Base-by-base conservation (phyloP, 2,797 vertebrate species). In the Miopithecus talapoin region DNA sequence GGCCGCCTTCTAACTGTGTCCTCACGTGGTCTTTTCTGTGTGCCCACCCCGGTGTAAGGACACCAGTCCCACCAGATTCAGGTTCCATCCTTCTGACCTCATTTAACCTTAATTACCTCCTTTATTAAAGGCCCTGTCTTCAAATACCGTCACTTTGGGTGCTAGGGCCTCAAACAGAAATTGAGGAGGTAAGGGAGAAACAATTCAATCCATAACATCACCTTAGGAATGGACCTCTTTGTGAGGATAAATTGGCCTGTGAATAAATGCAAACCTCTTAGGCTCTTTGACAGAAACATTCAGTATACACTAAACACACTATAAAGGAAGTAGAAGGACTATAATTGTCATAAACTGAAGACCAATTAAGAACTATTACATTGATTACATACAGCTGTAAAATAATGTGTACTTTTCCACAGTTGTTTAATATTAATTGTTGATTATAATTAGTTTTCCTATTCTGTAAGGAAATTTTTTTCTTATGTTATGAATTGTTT, bases 401-500 rank as follows among this genome's bases (percentile, higher is more conserved):
- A 95, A 76, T 88, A 81, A 70, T 76, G 33, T 92, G 21, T 53
- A 91, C 70, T 92, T 94, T 75, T 81, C 78, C 12, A 74, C 1
- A 41, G 36, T 28, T 85, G 74, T 81, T 74, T 78, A 83, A 74
- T 89, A 96, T 86, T 85, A 92, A 59, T 41, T 16, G 88, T 92
- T 55, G 8, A 43, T 57, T 96, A 64, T 30, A 84, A 68, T 78
- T 87, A 41, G 28, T 76, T 91, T 94, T 86, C 3, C 46, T 50
- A 57, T 48, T 76, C 2, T 72, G 8, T 93, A 85, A 88, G 55
- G 74, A 80, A 48, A 11, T 55, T 50, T 76, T 57, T 59, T 94
- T 86, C 39, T 86, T 91, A 57, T 72, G 87, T 93, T 83, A 90
- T 2, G 81, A 30, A 48, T 88, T 79, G 81, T 13, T 80, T 53